A percentile compares a stretch with the other conserved stretches of the same genome.
Evolutionary conservation across 2,113 vertebrate species (phyloP).

Genomic region (Ammodytes dubius): DNA sequence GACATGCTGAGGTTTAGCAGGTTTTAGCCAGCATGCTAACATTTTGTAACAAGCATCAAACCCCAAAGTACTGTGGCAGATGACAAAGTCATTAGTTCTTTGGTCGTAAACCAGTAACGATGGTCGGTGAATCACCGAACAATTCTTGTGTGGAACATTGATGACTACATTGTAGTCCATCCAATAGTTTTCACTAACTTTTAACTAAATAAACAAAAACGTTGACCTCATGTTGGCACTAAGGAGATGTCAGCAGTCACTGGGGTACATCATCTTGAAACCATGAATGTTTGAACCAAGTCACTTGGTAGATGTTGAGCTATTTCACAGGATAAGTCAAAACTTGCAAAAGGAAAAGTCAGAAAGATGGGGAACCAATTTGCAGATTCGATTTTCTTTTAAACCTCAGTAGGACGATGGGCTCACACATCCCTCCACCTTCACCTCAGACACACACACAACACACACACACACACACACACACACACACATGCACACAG

Average conservation of each 20-base stretch:
- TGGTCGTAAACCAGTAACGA: neutral
- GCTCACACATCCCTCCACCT: conserved; percentile 51
- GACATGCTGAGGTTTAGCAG: neutral
- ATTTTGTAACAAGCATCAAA: neutral
- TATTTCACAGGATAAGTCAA: too few relatives aligned
- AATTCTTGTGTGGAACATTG: neutral
- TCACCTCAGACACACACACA: conserved; percentile 28
- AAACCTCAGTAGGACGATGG: conserved; percentile 37
- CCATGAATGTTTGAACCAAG: neutral
- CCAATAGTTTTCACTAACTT: too few relatives aligned
- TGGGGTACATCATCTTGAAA: neutral
- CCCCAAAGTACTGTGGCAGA: neutral
- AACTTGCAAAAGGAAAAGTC: too few relatives aligned
- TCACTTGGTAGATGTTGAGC: too few relatives aligned
- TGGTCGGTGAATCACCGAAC: too few relatives aligned
- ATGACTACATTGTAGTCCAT: too few relatives aligned
- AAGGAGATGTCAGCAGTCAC: neutral
- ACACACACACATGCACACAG: conserved; percentile 47
- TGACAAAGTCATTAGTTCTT: neutral
- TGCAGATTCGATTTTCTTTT: conserved; percentile 26
- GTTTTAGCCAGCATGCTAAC: neutral
- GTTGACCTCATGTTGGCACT: neutral
- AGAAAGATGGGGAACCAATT: conserved; percentile 8
- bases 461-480: conserved; percentile 22
- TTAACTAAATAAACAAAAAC: neutral